These are phyloP conservation scores for Prunella fulvescens DNA, from an alignment of 2,113 vertebrate species.

Conservation along the genomic window DNA sequence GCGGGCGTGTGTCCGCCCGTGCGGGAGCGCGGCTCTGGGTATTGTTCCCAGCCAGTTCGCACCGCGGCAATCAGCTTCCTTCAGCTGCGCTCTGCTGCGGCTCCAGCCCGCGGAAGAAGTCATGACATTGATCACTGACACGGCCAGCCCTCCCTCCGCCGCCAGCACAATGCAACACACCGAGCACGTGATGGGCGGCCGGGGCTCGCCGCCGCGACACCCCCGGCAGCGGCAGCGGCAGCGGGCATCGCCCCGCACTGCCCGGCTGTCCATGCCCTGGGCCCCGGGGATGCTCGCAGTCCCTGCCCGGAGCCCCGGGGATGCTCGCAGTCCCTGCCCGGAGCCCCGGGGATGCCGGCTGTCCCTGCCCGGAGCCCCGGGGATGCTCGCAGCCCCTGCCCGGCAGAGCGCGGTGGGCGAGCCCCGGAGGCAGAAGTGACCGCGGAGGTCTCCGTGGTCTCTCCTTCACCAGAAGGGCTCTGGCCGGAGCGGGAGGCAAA, in stretches of 20 bases:
- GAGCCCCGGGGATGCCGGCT: neutral
- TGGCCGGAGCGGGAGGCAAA: neutral
- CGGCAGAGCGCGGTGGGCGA: neutral
- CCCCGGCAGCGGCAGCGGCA: neutral
- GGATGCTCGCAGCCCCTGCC: neutral
- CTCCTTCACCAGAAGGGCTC: neutral
- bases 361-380: neutral
- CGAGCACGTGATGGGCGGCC: slow-evolving; percentile 62
- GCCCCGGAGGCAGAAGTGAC: neutral
- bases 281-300: fast-evolving
- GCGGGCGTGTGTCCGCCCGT: neutral
- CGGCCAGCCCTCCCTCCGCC: slow-evolving; percentile 52
- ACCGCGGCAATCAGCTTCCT: slow-evolving; percentile 75
- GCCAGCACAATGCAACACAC: slow-evolving; percentile 48
- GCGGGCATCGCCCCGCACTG: neutral
- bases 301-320: neutral
- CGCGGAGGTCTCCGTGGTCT: neutral
- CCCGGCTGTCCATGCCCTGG: neutral
- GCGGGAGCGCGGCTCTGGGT: neutral
- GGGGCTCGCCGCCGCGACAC: neutral
- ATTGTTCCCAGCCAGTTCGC: slow-evolving; percentile 41
- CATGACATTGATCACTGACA: slow-evolving; percentile 81
- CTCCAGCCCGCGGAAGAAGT: slow-evolving; percentile 83
- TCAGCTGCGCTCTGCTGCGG: slow-evolving; percentile 66
- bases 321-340: neutral